Conservation (phyloP, 2,888 invertebrate genomes). For the Crossocerus cetratus region DNA sequence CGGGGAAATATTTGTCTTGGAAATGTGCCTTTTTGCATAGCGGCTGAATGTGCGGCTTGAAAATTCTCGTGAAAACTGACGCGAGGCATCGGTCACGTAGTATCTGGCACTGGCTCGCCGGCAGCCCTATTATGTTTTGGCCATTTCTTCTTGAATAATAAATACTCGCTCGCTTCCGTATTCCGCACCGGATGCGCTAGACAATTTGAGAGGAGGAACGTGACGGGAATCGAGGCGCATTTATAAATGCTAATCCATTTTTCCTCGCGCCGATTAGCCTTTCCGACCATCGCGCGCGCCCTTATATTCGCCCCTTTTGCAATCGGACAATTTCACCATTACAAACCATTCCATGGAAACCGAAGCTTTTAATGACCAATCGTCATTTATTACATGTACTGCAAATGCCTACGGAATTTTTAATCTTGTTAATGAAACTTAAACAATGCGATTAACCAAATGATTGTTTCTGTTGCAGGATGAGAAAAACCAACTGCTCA, state of each 20-base stretch:
- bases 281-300: neutral
- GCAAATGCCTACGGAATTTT: neutral
- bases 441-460: no score
- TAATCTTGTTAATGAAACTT: neutral
- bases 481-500: conserved; percentile 97
- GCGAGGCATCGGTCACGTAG: conserved; percentile 8
- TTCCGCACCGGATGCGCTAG: neutral
- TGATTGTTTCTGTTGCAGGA: conserved; percentile 83
- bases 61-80: neutral
- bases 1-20: conserved; percentile 26
- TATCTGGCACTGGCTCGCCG: neutral
- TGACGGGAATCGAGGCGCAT: neutral
- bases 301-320: no score
- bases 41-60: conserved; percentile 8
- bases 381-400: no score
- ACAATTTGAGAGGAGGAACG: conserved; percentile 1
- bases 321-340: no score
- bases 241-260: neutral
- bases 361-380: no score
- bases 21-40: conserved; percentile 21
- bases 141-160: conserved; percentile 13
- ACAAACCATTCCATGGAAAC: no score
- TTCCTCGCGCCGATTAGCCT: neutral
- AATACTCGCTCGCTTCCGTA: conserved; percentile 6
- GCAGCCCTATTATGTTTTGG: conserved; percentile 4